Evolutionary conservation across 2,797 vertebrate genomes (phyloP), one percentile per base, ranked within the genome.

Genomic region (Malacoraja senta): DNA sequence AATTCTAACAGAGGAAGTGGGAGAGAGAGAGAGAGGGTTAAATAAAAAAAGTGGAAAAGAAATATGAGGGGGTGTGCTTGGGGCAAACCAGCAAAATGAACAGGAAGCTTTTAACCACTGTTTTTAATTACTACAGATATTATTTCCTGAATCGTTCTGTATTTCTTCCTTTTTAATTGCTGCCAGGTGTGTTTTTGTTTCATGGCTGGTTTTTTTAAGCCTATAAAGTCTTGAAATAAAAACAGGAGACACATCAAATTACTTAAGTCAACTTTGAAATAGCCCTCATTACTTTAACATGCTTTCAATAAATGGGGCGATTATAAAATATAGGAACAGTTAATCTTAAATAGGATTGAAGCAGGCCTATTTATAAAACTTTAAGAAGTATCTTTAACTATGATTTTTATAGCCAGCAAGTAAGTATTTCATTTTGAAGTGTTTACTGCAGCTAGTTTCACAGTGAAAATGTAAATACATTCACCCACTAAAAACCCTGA

Each of bases 21-120:
- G 94, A 94, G 94, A 94, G 91, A 93, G 92, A 53, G 71, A 72
- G 17, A 17, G 71, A 72, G 93, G 94, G 94, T 94, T 94, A 95
- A 96, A 95, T 95, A 96, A 97, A 97, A 97, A 97, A 97, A 97
- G 95, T 95, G 95, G 94, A 94, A 93, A 95, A 94, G 94, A 93
- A 94, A 93, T 94, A 95, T 94, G 94, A 94, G 95, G 96, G 97
- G 96, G 97, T 96, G 93, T 96, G 96, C 95, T 96, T 95, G 95
- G 97, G 96, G 97, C 97, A 97, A 68, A 96, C 96, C 96, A 94
- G 94, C 95, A 97, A 95, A 97, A 97, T 95, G 97, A 97, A 97
- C 98, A 99, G 98, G 99, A 99, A 98, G 98, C 98, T 98, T 99
- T 98, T 98, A 99, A 99, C 97, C 98, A 97, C 97, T 98, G 97